A percentile compares a stretch with the other conserved stretches of the same genome.
Conservation (phyloP, 1,140 invertebrate species). For the Bombus cullumanus region DNA sequence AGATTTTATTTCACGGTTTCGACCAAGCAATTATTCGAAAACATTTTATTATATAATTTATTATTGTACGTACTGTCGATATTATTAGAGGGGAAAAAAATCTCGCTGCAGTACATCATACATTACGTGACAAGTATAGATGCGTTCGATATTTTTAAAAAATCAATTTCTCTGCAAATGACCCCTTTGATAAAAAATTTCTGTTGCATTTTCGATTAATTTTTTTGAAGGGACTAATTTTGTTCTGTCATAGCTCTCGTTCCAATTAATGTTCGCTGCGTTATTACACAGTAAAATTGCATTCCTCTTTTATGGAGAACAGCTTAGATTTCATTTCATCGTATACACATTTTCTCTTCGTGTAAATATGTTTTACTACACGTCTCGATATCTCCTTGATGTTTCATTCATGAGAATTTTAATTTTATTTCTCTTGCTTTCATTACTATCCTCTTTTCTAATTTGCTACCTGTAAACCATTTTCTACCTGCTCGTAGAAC, state of each 20-base stretch:
- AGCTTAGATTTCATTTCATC: neutral
- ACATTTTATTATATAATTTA: too few species aligned
- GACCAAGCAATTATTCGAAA: too few species aligned
- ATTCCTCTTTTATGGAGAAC: neutral
- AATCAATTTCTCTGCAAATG: neutral
- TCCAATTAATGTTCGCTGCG: neutral
- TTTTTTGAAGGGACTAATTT: neutral
- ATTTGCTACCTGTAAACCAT: too few species aligned
- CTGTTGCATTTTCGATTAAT: neutral
- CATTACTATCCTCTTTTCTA: neutral
- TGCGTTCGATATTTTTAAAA: neutral
- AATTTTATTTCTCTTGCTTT: neutral
- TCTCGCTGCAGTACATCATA: neutral
- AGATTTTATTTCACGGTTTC: too few species aligned
- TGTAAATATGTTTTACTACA: neutral
- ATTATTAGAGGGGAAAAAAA: neutral
- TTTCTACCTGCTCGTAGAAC: too few species aligned
- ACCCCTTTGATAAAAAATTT: neutral
- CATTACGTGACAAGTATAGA: neutral
- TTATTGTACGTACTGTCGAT: neutral
- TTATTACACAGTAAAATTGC: neutral
- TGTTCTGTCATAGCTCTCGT: neutral
- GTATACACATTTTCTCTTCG: neutral
- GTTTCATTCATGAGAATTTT: neutral
- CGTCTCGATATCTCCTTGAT: neutral